A percentile compares a stretch with the other conserved stretches of the same genome.
Evolutionary conservation across 2,113 vertebrate species (phyloP).

Genomic region (Corydoras maculifer): DNA sequence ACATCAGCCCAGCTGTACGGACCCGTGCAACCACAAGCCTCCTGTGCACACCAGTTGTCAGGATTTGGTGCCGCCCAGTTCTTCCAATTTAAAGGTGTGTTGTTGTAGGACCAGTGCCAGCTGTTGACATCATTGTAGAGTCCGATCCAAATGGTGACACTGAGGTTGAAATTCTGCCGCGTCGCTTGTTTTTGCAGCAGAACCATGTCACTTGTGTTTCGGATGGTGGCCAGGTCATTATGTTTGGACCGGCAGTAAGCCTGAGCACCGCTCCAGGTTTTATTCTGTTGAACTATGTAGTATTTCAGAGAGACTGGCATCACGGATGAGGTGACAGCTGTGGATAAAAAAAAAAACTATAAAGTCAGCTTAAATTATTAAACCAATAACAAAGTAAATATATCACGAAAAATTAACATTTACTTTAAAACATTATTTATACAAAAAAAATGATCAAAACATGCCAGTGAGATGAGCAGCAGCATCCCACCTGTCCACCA

Average conservation of each 20-base stretch:
- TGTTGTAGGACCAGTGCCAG: constrained; percentile 22
- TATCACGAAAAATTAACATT: no score
- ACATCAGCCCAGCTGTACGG: background rate
- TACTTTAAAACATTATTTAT: no score
- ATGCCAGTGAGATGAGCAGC: no score
- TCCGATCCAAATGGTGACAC: constrained; percentile 3
- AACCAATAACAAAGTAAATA: no score
- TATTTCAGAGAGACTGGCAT: background rate
- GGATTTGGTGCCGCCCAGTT: background rate
- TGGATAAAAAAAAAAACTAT: background rate
- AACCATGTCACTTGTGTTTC: constrained; percentile 4
- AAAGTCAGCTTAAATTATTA: no score
- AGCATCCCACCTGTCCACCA: no score
- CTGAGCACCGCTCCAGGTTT: constrained; percentile 15
- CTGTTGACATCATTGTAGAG: constrained; percentile 8
- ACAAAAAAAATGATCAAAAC: no score
- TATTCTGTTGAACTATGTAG: constrained; percentile 8
- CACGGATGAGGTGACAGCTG: background rate
- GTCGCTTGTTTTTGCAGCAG: background rate
- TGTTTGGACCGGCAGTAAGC: constrained; percentile 7
- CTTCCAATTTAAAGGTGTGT: background rate
- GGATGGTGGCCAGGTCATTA: constrained; percentile 1
- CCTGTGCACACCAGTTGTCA: background rate
- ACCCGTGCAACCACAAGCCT: constrained; percentile 40
- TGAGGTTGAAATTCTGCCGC: background rate